Base-by-base conservation (phyloP, 2,113 vertebrate genomes). In the Pteruthius melanotis region DNA sequence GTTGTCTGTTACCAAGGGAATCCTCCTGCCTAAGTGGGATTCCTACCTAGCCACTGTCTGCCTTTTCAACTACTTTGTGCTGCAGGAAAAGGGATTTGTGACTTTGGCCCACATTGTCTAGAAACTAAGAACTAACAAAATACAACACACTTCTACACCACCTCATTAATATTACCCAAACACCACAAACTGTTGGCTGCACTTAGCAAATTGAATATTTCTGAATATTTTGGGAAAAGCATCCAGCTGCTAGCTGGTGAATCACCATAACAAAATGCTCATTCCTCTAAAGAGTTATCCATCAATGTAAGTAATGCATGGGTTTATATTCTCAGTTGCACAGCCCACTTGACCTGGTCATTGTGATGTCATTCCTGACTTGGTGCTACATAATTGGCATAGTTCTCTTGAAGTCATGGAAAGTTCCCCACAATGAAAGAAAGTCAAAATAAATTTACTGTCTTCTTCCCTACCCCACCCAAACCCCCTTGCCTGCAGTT, bases 201-300 rank as follows among this genome's bases (percentile, higher is more conserved):
- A 35, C 47, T 87, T 20, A n/a, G 30, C 22, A 42, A 78, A 70
- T 60, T 65, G 42, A 86, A n/a, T 89, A 68, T 83, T 91, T 89
- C 83, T 87, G 93, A 94, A 44, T 84, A 89, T 89, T 94, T 89
- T 37, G 28, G 68, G 65, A 7, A 83, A 93, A 91, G 81, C 56
- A 90, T 85, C 81, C 90, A 94, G 85, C 81, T 95, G 84, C 74
- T 78, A 65, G 78, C 69, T 95, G 77, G 57, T 95, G 91, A 95
- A 69, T 96, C 91, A 96, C 53, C 61, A 57, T 12, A 85, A 77
- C 64, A 93, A 86, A 75, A 86, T 71, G 35, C 65, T 90, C 77
- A 75, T 52, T 50, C 70, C 89, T 88, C 82, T 45, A 5, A 83
- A 40, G 84, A 72, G 33, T 65, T 83, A 45, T 27, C 82, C 68